These are phyloP conservation scores for Drosophila melanica DNA, from an alignment of 1,140 invertebrate species.

Conservation along the genomic window DNA sequence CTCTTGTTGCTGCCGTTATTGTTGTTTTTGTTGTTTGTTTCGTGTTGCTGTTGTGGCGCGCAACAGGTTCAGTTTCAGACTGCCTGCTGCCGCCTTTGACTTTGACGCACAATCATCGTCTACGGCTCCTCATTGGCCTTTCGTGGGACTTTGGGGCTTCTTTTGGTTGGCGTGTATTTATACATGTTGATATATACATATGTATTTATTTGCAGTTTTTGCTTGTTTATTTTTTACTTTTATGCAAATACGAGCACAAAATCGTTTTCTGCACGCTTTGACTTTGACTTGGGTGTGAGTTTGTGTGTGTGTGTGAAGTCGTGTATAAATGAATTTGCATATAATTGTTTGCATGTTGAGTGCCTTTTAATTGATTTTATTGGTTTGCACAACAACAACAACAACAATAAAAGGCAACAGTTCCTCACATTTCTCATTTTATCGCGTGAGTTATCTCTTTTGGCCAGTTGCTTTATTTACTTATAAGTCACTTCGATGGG, in stretches of 20 bases:
- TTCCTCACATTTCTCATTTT: slow-evolving; percentile 28
- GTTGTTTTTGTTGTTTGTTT: slow-evolving; percentile 23
- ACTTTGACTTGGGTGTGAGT: slow-evolving; percentile 50
- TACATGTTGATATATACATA: slow-evolving; percentile 45
- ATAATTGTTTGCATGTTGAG: slow-evolving; percentile 81
- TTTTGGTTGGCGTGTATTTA: slow-evolving; percentile 52
- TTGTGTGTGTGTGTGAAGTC: slow-evolving; percentile 47
- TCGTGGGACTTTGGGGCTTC: slow-evolving; percentile 42
- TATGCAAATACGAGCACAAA: slow-evolving; percentile 69
- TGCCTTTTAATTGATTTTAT: slow-evolving; percentile 83
- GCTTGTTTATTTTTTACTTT: slow-evolving; percentile 45
- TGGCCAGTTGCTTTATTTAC: slow-evolving; percentile 61
- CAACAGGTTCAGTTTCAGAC: slow-evolving; percentile 67
- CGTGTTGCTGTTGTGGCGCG: slow-evolving; percentile 56
- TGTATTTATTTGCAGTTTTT: slow-evolving; percentile 54
- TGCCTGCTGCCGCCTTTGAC: slow-evolving; percentile 9
- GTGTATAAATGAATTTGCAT: slow-evolving; percentile 79
- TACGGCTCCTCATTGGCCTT: slow-evolving; percentile 51
- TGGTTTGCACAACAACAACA: slow-evolving; percentile 66
- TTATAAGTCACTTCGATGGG: slow-evolving; percentile 53
- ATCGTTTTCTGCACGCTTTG: slow-evolving; percentile 66
- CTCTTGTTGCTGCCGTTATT: too few species aligned
- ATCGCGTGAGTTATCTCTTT: slow-evolving; percentile 55
- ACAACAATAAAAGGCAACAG: slow-evolving; percentile 37
- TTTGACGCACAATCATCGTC: slow-evolving; percentile 52